phyloP scores from a whole-genome alignment of 1,140 invertebrate genomes.

The Ladona fulva region DNA sequence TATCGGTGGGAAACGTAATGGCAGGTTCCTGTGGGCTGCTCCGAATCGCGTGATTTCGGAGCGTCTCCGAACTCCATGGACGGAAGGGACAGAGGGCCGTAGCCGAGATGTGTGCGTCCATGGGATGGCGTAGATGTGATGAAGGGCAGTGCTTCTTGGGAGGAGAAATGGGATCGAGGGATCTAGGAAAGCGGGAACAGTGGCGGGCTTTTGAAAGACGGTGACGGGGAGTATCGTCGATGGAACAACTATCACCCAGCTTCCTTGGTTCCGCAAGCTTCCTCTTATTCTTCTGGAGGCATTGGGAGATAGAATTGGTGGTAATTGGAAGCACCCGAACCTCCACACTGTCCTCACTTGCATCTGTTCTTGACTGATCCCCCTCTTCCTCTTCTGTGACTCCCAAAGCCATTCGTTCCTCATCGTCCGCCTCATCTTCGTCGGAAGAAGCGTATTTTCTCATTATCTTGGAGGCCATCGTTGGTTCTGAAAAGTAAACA shows the following conservation, averaged over 20 bases:
- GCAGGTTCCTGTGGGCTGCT: slow-evolving; percentile 32
- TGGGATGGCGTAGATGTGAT: slow-evolving; percentile 44
- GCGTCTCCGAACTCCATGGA: slow-evolving; percentile 40
- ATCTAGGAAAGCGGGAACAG: slow-evolving; percentile 32
- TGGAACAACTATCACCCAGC: slow-evolving; percentile 26
- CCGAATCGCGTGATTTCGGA: slow-evolving; percentile 20
- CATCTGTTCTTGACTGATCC: slow-evolving; percentile 47
- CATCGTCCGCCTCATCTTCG: background rate
- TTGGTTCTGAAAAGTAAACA: background rate
- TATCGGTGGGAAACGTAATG: no score
- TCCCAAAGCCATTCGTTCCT: background rate
- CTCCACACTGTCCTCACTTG: slow-evolving; percentile 66
- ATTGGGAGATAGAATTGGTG: slow-evolving; percentile 28
- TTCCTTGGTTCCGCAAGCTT: slow-evolving; percentile 62
- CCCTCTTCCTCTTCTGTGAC: slow-evolving; percentile 39
- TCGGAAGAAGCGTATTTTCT: background rate
- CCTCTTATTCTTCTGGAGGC: slow-evolving; percentile 45
- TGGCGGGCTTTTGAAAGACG: slow-evolving; percentile 34
- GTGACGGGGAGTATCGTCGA: slow-evolving; percentile 29
- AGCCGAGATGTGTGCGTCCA: slow-evolving; percentile 34
- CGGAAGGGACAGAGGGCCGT: slow-evolving; percentile 38
- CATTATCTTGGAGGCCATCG: background rate
- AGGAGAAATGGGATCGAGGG: slow-evolving; percentile 32
- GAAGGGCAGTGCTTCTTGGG: slow-evolving; percentile 22
- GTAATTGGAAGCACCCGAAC: slow-evolving; percentile 50